These are phyloP conservation scores for Columba janthina DNA, from an alignment of 2,113 vertebrate genomes.

Conservation along the genomic window DNA sequence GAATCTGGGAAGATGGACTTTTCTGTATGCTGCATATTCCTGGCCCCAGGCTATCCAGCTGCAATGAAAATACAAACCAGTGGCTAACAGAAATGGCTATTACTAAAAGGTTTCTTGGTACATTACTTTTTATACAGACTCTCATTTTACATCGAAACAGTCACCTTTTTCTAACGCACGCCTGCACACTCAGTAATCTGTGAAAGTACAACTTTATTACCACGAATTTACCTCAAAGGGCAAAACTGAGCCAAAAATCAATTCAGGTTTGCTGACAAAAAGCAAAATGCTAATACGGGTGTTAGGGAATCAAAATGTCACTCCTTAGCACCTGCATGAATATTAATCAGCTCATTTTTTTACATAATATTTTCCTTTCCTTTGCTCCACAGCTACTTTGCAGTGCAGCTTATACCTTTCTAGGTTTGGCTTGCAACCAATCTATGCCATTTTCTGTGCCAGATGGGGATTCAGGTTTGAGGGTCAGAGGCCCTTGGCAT, in stretches of 20 bases:
- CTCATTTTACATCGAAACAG: neutral
- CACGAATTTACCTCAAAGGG: constrained; percentile 49
- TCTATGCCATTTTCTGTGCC: neutral
- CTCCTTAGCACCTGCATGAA: constrained; percentile 33
- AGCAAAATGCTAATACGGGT: constrained; percentile 61
- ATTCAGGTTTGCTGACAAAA: constrained; percentile 63
- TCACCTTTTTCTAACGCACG: neutral
- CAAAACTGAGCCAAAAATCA: constrained; percentile 62
- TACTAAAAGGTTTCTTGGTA: constrained; percentile 12
- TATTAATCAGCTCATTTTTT: constrained; percentile 42
- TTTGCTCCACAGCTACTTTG: neutral
- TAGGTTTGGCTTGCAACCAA: neutral
- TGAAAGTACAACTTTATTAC: constrained; percentile 58
- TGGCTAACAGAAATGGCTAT: neutral
- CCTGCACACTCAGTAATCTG: constrained; percentile 25
- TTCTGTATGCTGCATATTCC: neutral
- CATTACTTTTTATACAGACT: constrained; percentile 3
- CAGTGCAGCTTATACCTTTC: neutral
- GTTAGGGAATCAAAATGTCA: constrained; percentile 62
- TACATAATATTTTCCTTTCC: constrained; percentile 12
- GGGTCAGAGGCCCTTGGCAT: neutral
- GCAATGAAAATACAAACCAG: neutral
- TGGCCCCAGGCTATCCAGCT: neutral
- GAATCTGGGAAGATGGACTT: neutral
- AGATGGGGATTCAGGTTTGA: constrained; percentile 7